Conservation (phyloP, 2,797 vertebrate genomes). For the Cossypha heuglini region DNA sequence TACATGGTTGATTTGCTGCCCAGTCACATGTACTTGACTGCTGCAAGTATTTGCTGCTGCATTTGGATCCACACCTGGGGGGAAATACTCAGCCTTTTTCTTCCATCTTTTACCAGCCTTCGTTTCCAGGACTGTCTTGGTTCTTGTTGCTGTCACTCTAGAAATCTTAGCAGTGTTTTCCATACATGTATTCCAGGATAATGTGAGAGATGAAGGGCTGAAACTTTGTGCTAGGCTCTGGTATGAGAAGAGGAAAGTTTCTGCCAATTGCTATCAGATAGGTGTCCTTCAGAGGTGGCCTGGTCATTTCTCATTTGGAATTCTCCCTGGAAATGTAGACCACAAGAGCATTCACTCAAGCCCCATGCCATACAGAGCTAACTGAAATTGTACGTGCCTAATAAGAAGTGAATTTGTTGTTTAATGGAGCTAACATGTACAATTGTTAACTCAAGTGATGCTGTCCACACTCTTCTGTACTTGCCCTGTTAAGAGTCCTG, state of each 20-base stretch:
- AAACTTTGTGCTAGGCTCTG: background rate
- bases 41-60: background rate
- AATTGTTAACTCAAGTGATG: background rate
- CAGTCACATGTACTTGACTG: background rate
- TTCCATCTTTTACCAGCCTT: background rate
- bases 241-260: background rate
- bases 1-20: background rate
- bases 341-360: background rate
- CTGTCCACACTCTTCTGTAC: background rate
- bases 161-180: background rate
- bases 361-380: background rate
- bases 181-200: fast-evolving
- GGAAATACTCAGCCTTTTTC: background rate
- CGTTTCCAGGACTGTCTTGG: background rate
- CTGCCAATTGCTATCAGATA: background rate
- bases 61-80: background rate
- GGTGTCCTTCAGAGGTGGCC: background rate
- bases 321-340: background rate
- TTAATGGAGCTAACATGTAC: background rate
- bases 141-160: background rate
- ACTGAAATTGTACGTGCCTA: background rate
- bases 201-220: background rate
- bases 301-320: background rate
- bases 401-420: background rate
- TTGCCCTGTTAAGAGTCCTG: background rate